Base-by-base conservation (phyloP, 2,797 vertebrate species). In the Micrastur ruficollis region DNA sequence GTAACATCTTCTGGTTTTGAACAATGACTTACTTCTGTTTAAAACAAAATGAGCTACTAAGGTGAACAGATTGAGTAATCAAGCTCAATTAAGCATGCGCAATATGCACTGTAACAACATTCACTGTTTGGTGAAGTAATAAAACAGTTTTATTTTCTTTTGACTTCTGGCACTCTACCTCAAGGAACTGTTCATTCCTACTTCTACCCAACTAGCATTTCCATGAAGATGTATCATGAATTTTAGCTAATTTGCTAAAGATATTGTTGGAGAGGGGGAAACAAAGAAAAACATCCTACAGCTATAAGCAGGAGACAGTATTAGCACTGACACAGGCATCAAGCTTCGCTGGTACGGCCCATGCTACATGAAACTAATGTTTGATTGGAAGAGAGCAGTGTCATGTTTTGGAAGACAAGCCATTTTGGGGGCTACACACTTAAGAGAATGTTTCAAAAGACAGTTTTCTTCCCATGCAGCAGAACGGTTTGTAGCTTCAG, bases 21-120 rank as follows among this genome's bases (percentile, higher is more conserved):
- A 44, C 50, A 84, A 66, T 14, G 31, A 46, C 65, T 71, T 71
- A 66, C 18, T 80, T 55, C 44, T 72, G 38, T 66, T 90, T 73
- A 84, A 89, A 62, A 63, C 22, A 84, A 66, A 91, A 65, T n/a
- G 5, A 86, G 71, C 70, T 73, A 38, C 76, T 92, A 70, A 79
- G 36, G 70, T 82, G 83, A 94, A 74, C 89, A 81, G 91, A 90
- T 56, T 87, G 86, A 87, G 65, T 56, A 87, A 87, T 47, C 56
- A 94, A 95, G 86, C 74, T 56, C 92, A 73, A 76, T 86, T 93
- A 93, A 74, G 71, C 78, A 79, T 66, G 78, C 4, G 3, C 71
- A 72, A 70, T 36, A 46, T 27, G n/a, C 4, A 20, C 40, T 53
- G 44, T 25, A 80, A 70, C 70, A 90, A 75, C 78, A 67, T 22